Evolutionary conservation across 2,888 invertebrate genomes (phyloP), one percentile per base, ranked within the genome.

Genomic region (Noctua comes): DNA sequence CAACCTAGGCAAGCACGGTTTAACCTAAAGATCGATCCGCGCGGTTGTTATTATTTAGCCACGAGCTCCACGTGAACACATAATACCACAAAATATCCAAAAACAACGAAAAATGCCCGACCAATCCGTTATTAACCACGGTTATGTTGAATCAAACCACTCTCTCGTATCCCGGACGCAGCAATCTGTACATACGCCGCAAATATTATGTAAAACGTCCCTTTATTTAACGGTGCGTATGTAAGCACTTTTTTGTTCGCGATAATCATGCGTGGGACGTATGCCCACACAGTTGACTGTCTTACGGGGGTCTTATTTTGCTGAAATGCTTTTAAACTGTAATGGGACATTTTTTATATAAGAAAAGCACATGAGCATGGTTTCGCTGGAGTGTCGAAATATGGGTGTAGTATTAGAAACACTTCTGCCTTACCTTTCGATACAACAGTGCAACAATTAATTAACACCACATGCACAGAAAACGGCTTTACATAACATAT

Each of bases 181-280:
- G 71, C 54, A 73, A 88, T 85, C 68, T 68, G 43, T 69, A 76
- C 76, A 85, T 64, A 71, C 51, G 62, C 70, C 68, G 24, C 82
- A 77, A 65, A 80, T 84, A 79, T 80, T 72, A 75, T 85, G 73
- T 72, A 73, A 75, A 75, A 40, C 66, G 51, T 27, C 69, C 76
- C 46, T 76, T 77, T 73, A 77, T 77, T 79, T 70, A 84, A 54
- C 80, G 62, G 51, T 54, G 84, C 57, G 84, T 27, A 36, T 68
- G 16, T 86, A 83, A 84, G 87, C 71, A 69, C 68, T 83, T 74
- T 81, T 57, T 86, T 84, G 64, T 78, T 73, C 68, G 43, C 31
- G 21, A 48, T 54, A 36, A 71, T 73, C 57, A 59, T 68, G 87
- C 62, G 84, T 76, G 71, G 40, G 51, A 21, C 7, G 62, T 76